phyloP scores from a whole-genome alignment of 2,888 invertebrate genomes.

The Odontothrips loti region DNA sequence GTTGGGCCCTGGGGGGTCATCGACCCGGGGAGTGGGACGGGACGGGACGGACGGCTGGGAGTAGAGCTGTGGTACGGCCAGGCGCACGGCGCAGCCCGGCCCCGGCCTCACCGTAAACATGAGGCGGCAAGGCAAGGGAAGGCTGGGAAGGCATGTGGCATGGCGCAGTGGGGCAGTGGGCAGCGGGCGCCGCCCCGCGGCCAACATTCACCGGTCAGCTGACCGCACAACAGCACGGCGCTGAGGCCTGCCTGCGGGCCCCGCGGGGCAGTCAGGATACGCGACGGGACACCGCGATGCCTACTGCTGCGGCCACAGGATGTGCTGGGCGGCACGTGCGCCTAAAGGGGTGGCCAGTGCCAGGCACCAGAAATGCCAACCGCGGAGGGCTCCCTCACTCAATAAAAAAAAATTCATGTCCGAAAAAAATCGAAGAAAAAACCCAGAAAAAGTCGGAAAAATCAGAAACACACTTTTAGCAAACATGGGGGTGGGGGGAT shows the following conservation, averaged over 20 bases:
- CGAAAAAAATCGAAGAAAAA: too few species aligned
- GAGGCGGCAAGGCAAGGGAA: background rate
- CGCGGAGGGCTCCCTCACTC: too few species aligned
- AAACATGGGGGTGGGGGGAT: too few species aligned
- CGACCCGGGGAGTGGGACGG: constrained; percentile 4
- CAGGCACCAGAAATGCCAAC: too few species aligned
- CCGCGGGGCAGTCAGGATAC: background rate
- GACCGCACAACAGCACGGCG: constrained; percentile 19
- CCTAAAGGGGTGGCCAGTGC: too few species aligned
- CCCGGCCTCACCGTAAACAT: constrained; percentile 10
- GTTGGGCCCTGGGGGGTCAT: background rate
- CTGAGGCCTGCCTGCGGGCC: background rate
- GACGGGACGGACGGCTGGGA: background rate
- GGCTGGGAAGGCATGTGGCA: constrained; percentile 10
- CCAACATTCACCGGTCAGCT: constrained; percentile 24
- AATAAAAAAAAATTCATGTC: too few species aligned
- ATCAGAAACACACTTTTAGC: too few species aligned
- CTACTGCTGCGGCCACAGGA: background rate
- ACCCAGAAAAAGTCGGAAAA: too few species aligned
- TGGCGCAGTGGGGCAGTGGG: constrained; percentile 23
- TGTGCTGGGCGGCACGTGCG: too few species aligned
- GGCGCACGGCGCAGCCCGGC: background rate
- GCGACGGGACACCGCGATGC: background rate
- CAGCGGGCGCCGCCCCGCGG: background rate
- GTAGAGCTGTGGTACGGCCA: too few species aligned